Conservation (phyloP, 2,797 vertebrate species). For the Takifugu rubripes region DNA sequence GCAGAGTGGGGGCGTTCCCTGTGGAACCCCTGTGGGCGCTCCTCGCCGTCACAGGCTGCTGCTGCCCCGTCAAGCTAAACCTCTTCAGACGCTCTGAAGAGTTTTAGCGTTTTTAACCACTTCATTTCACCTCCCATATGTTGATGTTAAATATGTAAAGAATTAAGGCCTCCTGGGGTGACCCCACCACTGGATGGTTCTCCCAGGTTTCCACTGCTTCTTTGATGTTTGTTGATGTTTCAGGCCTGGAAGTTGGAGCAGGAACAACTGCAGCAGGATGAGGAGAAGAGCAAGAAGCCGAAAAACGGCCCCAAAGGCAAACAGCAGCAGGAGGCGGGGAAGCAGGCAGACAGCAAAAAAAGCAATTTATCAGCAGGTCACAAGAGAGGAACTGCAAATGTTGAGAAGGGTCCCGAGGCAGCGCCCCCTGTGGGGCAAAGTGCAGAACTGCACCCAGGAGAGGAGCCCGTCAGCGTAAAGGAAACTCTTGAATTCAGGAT, state of each 20-base stretch:
- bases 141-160: no score
- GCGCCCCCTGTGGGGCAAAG: not conserved
- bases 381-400: conserved; percentile 33
- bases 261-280: conserved; percentile 78
- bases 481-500: not conserved
- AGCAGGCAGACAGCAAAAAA: conserved; percentile 26
- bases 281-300: conserved; percentile 78
- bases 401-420: conserved; percentile 24
- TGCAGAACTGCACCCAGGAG: not conserved
- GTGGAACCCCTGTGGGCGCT: no score
- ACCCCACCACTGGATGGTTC: no score
- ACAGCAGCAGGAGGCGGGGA: conserved; percentile 40
- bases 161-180: no score
- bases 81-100: no score
- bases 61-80: not conserved
- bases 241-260: conserved; percentile 88
- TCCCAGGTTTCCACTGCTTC: not conserved
- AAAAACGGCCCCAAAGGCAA: conserved; percentile 47
- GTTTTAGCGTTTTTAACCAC: no score
- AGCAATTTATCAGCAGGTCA: conserved; percentile 45
- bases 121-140: no score
- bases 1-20: no score
- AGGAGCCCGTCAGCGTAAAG: conserved; percentile 37
- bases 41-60: no score
- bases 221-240: not conserved